phyloP scores from a whole-genome alignment of 2,113 vertebrate species.

The Bubo bubo region DNA sequence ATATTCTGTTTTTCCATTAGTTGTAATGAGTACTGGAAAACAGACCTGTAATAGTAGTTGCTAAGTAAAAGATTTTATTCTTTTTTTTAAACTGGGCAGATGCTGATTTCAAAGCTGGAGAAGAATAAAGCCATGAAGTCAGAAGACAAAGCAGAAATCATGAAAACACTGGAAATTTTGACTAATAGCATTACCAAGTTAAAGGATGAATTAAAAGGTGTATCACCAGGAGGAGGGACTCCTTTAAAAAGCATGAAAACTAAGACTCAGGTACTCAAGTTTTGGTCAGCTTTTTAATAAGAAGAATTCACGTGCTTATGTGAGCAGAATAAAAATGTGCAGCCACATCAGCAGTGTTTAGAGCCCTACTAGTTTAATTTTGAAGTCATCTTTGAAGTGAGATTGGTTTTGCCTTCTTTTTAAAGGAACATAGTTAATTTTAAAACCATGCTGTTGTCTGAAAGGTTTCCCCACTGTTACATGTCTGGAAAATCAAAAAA shows the following conservation, averaged over 20 bases:
- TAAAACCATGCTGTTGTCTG: neutral
- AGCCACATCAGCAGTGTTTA: neutral
- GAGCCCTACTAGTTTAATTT: neutral
- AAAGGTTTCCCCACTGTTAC: neutral
- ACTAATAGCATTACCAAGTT: constrained; percentile 95
- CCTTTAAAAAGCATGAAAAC: constrained; percentile 83
- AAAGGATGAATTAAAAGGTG: constrained; percentile 92
- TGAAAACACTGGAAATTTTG: constrained; percentile 89
- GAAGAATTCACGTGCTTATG: neutral
- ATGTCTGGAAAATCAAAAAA: neutral
- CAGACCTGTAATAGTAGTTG: neutral
- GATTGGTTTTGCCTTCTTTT: neutral
- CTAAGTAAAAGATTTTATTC: neutral
- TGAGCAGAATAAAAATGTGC: neutral
- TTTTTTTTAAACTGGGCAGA: constrained; percentile 72
- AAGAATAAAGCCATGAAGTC: constrained; percentile 94
- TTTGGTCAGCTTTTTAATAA: neutral
- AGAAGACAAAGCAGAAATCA: constrained; percentile 95
- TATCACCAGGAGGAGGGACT: constrained; percentile 75
- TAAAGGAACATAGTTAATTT: neutral
- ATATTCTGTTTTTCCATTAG: neutral
- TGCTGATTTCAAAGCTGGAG: constrained; percentile 94
- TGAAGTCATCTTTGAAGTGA: neutral
- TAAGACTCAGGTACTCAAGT: constrained; percentile 87
- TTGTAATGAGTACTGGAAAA: neutral